Evolutionary conservation across 2,888 invertebrate genomes (phyloP).

Genomic region (Tinea semifulvella): DNA sequence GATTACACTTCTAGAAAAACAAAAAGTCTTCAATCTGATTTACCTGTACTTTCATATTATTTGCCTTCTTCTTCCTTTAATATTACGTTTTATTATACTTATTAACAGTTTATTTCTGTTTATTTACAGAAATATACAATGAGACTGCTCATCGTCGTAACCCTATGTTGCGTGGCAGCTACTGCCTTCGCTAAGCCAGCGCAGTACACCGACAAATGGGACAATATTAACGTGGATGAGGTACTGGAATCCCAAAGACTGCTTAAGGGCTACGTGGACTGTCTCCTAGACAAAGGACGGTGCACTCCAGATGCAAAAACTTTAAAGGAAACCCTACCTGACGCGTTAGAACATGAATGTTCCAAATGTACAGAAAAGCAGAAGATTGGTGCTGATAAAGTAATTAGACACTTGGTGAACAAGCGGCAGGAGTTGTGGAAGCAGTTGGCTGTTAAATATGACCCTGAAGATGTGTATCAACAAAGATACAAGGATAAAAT

Average conservation of each 20-base stretch:
- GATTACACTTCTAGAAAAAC: too few species aligned
- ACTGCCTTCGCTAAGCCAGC: slow-evolving; percentile 42
- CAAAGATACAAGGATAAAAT: slow-evolving; percentile 68
- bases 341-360: slow-evolving; percentile 76
- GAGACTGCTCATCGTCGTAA: slow-evolving; percentile 46
- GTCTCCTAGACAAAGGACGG: slow-evolving; percentile 69
- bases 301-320: slow-evolving; percentile 76
- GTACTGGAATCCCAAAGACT: slow-evolving; percentile 72
- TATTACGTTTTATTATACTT: too few species aligned
- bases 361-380: slow-evolving; percentile 73
- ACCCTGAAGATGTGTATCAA: slow-evolving; percentile 73
- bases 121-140: slow-evolving; percentile 36
- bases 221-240: slow-evolving; percentile 73
- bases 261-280: slow-evolving; percentile 73
- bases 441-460: slow-evolving; percentile 73
- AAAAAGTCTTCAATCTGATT: too few species aligned
- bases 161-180: slow-evolving; percentile 40
- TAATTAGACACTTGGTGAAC: slow-evolving; percentile 73
- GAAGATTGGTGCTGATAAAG: slow-evolving; percentile 65
- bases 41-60: too few species aligned
- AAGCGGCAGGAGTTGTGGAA: slow-evolving; percentile 75
- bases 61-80: too few species aligned
- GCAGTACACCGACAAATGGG: slow-evolving; percentile 74
- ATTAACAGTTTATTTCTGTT: too few species aligned
- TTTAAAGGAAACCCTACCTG: slow-evolving; percentile 69